Evolutionary conservation across 1,140 invertebrate species (phyloP).

Genomic region (Bombus waltoni): DNA sequence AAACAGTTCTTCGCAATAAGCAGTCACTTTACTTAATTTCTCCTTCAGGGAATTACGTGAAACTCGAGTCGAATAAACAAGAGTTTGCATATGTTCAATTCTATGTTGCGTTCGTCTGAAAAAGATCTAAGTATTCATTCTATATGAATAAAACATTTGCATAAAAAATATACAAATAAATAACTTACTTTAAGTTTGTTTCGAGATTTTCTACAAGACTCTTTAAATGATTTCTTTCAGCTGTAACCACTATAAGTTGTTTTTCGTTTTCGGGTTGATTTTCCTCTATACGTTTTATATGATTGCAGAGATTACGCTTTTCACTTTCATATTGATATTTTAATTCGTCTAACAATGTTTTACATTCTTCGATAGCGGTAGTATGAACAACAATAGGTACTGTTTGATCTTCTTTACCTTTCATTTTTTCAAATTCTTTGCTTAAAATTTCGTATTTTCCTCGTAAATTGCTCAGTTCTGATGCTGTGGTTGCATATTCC

Average conservation of each 20-base stretch:
- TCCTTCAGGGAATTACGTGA: constrained; percentile 83
- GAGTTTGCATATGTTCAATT: constrained; percentile 80
- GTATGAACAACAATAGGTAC: constrained; percentile 83
- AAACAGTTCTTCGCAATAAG: constrained; percentile 84
- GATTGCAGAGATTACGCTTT: constrained; percentile 79
- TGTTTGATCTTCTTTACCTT: constrained; percentile 81
- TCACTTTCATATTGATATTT: constrained; percentile 85
- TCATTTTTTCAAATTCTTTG: constrained; percentile 83
- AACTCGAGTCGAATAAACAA: constrained; percentile 80
- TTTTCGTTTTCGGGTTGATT: constrained; percentile 78
- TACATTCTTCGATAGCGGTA: constrained; percentile 85
- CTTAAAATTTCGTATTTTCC: constrained; percentile 82
- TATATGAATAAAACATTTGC: constrained; percentile 6
- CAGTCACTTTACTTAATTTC: constrained; percentile 84
- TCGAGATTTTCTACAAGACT: constrained; percentile 79
- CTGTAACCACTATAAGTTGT: constrained; percentile 75
- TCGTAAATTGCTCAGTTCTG: constrained; percentile 84
- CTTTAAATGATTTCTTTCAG: constrained; percentile 82
- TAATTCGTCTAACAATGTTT: constrained; percentile 85
- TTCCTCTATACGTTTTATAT: constrained; percentile 79
- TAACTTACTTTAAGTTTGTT: constrained; percentile 82
- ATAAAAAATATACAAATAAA: constrained; percentile 8
- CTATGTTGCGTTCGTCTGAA: constrained; percentile 81
- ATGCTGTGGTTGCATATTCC: constrained; percentile 82
- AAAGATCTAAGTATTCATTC: constrained; percentile 37